Percentiles rank a stretch among this genome's conserved stretches.
Evolutionary conservation across 1,140 invertebrate species (phyloP).

Genomic region (Calycopis cecrops): DNA sequence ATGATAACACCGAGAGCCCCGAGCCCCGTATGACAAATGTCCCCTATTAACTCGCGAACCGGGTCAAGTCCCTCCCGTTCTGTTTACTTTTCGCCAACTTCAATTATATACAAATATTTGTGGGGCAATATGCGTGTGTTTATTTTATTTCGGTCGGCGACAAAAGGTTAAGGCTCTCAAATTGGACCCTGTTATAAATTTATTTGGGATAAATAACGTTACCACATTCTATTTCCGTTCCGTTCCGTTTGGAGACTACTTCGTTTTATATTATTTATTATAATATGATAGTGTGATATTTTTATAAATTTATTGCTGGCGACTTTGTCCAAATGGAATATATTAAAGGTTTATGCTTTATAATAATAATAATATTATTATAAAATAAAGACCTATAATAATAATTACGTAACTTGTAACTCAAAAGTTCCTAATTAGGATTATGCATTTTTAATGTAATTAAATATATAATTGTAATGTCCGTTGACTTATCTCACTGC

Average conservation of each 20-base stretch:
- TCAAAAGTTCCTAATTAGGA: no score
- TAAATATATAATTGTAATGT: no score
- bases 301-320: no score
- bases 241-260: no score
- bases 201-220: conserved; percentile 12
- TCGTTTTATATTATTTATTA: no score
- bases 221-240: not conserved
- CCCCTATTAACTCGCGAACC: conserved; percentile 30
- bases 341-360: not conserved
- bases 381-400: no score
- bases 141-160: conserved; percentile 22
- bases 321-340: not conserved
- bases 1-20: conserved; percentile 24
- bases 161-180: not conserved
- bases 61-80: conserved; percentile 21
- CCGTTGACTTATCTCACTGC: no score
- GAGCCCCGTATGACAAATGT: conserved; percentile 27
- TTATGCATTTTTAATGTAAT: no score
- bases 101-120: conserved; percentile 35
- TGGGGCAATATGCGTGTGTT: conserved; percentile 29
- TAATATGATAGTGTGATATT: no score
- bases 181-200: conserved; percentile 10
- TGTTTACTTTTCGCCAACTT: conserved; percentile 33
- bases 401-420: no score
- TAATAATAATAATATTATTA: no score